Base-by-base conservation (phyloP, 2,888 invertebrate species). In the Lasius platythorax region DNA sequence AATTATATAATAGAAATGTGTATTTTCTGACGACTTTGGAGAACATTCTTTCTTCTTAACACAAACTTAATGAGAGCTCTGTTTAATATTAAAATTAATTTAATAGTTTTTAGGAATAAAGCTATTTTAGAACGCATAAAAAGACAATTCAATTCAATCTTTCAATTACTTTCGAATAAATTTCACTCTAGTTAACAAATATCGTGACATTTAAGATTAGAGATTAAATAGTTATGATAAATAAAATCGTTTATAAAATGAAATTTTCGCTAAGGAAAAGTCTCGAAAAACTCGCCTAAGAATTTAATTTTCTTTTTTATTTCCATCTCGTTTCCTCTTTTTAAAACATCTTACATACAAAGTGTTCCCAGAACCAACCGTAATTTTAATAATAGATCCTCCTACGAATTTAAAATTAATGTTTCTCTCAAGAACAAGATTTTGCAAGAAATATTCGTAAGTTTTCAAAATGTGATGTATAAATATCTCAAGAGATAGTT, bases 311-410 rank as follows among this genome's bases (percentile, higher is more conserved):
- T 72, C 8, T 72, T 30, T 11, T 43, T 61, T 6, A 0, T 37
- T 50, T 23, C 0, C 15, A 4, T 28, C 37, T 46, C 23, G 18
- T 37, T n/a, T 50, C 53, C n/a, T 6, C 28, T 5, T 63, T 5
- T n/a, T 30, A 6, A 4, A 15, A 70, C 15, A 43, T 73, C 2
- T 79, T 46, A 46, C 15, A 28, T n/a, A 58, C 11, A 50, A 50
- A 30, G 9, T 12, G 4, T 70, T 15, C 5, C 11, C n/a, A n/a
- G 15, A 33, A 11, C 6, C 8, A 23, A 79, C 6, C 6, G 28
- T 4, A 74, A 58, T 74, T 79, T 79, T 74, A 61, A 72, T 72
- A 56, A 58, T 67, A 70, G 28, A 53, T 30, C 11, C 8, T 53
- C 15, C 30, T 30, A 15, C 15, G 8, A 78, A 79, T 79, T 74